Evolutionary conservation across 2,888 invertebrate genomes (phyloP).

Genomic region (Sesia bembeciformis): DNA sequence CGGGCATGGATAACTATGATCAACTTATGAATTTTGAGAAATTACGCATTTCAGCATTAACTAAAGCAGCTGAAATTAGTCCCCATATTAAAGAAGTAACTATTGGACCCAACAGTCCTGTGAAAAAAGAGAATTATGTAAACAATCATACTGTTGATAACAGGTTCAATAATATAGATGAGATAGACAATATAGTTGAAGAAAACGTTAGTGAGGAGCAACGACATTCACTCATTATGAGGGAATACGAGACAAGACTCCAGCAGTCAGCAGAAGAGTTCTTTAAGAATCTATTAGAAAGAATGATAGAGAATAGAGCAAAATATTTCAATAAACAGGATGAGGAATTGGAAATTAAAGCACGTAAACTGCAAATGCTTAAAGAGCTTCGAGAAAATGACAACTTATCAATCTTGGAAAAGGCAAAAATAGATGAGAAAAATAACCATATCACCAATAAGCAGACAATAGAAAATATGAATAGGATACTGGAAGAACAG

Average conservation of each 20-base stretch:
- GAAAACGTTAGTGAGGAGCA: constrained; percentile 44
- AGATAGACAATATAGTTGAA: constrained; percentile 20
- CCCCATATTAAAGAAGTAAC: constrained; percentile 67
- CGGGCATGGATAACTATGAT: no score
- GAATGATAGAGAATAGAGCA: constrained; percentile 42
- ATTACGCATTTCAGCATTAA: constrained; percentile 74
- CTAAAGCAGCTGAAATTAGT: constrained; percentile 72
- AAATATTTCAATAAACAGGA: constrained; percentile 44
- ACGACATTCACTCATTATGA: constrained; percentile 43
- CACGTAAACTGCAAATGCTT: constrained; percentile 47
- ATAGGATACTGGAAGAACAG: constrained; percentile 65
- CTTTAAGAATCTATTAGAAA: constrained; percentile 45
- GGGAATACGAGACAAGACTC: constrained; percentile 40
- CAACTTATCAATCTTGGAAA: constrained; percentile 51
- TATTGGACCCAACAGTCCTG: constrained; percentile 55
- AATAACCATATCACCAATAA: constrained; percentile 55
- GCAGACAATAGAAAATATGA: constrained; percentile 61
- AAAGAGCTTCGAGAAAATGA: constrained; percentile 67
- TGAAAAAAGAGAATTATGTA: constrained; percentile 18
- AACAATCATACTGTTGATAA: constrained; percentile 10
- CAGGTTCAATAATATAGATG: constrained; percentile 12
- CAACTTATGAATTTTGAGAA: constrained; percentile 52
- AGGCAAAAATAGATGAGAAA: constrained; percentile 64
- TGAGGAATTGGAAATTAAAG: constrained; percentile 57
- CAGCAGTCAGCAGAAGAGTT: constrained; percentile 36